These are phyloP conservation scores for Oncorhynchus kisutch DNA, from an alignment of 2,113 vertebrate species.

Conservation along the genomic window DNA sequence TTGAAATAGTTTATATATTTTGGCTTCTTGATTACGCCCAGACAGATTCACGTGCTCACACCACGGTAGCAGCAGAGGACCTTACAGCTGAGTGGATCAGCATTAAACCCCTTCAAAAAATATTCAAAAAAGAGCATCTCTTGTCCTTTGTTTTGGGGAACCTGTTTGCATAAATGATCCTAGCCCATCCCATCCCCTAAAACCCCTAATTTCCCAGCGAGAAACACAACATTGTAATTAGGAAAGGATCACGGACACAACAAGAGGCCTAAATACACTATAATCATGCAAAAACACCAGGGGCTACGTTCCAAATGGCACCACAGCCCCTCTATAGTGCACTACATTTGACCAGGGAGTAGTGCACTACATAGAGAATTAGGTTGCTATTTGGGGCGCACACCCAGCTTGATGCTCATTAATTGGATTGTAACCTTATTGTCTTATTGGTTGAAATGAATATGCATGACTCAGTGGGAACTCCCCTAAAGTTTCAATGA, in stretches of 20 bases:
- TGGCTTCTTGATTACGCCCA: too few relatives aligned
- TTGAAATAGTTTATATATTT: too few relatives aligned
- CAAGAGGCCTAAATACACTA: constrained; percentile 67
- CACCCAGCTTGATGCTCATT: constrained; percentile 72
- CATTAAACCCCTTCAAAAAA: constrained; percentile 29
- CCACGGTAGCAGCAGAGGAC: not conserved
- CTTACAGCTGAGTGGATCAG: not conserved
- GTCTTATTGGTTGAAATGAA: constrained; percentile 66
- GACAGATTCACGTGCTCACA: not conserved
- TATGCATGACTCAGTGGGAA: constrained; percentile 62
- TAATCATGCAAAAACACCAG: constrained; percentile 64
- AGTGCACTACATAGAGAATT: not conserved
- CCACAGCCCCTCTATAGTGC: too few relatives aligned
- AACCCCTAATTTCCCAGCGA: constrained; percentile 44
- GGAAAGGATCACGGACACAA: constrained; percentile 73
- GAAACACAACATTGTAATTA: constrained; percentile 73
- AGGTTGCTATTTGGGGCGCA: too few relatives aligned
- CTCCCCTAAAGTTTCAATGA: constrained; percentile 55
- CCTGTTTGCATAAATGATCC: constrained; percentile 66
- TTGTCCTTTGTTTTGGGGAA: constrained; percentile 33
- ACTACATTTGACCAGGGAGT: too few relatives aligned
- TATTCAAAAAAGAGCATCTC: constrained; percentile 31
- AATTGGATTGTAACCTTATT: constrained; percentile 72
- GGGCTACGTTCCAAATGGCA: too few relatives aligned
- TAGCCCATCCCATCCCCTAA: constrained; percentile 11